Conservation (phyloP, 2,797 vertebrate genomes). For the Poecilia picta region DNA sequence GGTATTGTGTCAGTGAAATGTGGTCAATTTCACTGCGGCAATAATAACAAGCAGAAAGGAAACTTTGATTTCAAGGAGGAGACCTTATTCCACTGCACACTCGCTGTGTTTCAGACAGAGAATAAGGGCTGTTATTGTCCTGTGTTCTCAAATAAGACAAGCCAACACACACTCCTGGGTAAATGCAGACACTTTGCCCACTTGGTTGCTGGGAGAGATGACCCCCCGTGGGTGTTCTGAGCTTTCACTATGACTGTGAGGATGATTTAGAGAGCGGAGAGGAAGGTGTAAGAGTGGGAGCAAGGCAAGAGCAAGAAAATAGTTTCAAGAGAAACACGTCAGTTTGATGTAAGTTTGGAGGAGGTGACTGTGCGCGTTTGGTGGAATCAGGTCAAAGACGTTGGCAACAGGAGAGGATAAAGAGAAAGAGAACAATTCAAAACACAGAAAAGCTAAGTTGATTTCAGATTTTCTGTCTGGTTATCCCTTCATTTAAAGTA, state of each 20-base stretch:
- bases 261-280: constrained; percentile 64
- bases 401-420: background rate
- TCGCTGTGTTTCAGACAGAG: constrained; percentile 26
- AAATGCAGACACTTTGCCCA: constrained; percentile 46
- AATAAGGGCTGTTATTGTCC: constrained; percentile 43
- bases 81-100: constrained; percentile 22
- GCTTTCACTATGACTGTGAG: constrained; percentile 67
- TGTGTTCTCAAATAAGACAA: constrained; percentile 29
- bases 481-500: background rate
- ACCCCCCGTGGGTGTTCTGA: constrained; percentile 71
- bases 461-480: background rate
- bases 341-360: constrained; percentile 17
- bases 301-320: constrained; percentile 27
- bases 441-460: background rate
- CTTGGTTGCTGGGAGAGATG: constrained; percentile 71
- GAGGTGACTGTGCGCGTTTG: constrained; percentile 13
- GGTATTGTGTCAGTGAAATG: constrained; percentile 41
- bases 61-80: constrained; percentile 50
- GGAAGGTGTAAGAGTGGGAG: constrained; percentile 43
- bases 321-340: constrained; percentile 32
- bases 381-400: constrained; percentile 1
- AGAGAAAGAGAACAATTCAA: background rate
- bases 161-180: constrained; percentile 23
- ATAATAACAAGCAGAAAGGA: constrained; percentile 20
- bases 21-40: constrained; percentile 53